A percentile compares a stretch with the other conserved stretches of the same genome.
Conservation (phyloP, 2,797 vertebrate species). For the Perodicticus potto region DNA sequence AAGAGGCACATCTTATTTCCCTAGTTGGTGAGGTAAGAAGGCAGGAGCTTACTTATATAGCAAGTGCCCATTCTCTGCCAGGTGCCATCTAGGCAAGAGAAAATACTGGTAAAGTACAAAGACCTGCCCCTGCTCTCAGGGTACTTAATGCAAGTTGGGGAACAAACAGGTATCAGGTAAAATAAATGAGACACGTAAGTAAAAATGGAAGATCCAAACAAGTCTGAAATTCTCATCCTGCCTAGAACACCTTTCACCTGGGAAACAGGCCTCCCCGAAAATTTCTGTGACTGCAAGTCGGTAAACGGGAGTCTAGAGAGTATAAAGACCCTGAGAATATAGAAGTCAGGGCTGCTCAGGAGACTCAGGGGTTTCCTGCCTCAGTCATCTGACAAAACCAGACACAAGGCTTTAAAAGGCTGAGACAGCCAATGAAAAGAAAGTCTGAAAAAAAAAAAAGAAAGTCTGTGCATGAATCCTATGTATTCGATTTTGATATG, state of each 20-base stretch:
- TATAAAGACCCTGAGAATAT: not conserved
- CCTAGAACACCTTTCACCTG: not conserved
- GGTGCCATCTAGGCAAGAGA: not conserved
- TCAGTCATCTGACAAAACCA: not conserved
- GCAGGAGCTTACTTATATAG: not conserved
- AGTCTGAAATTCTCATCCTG: not conserved
- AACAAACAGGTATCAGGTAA: not conserved
- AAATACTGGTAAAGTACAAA: not conserved
- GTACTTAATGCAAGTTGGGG: not conserved
- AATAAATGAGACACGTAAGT: not conserved
- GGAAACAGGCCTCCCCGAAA: not conserved
- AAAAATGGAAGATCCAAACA: not conserved
- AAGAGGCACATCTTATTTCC: not conserved
- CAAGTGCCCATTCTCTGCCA: not conserved
- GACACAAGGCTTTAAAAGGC: not conserved
- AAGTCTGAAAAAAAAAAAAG: too few species aligned
- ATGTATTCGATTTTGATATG: too few species aligned
- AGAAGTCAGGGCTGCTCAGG: not conserved
- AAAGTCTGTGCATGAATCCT: too few species aligned
- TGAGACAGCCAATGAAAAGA: not conserved
- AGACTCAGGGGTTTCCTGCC: not conserved
- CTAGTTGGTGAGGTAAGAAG: not conserved
- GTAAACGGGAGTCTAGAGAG: not conserved
- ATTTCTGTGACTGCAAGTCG: not conserved
- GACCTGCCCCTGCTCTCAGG: not conserved